A percentile compares a stretch with the other conserved stretches of the same genome.
Conservation (phyloP, 2,888 invertebrate species). For the Rhagonycha lutea region DNA sequence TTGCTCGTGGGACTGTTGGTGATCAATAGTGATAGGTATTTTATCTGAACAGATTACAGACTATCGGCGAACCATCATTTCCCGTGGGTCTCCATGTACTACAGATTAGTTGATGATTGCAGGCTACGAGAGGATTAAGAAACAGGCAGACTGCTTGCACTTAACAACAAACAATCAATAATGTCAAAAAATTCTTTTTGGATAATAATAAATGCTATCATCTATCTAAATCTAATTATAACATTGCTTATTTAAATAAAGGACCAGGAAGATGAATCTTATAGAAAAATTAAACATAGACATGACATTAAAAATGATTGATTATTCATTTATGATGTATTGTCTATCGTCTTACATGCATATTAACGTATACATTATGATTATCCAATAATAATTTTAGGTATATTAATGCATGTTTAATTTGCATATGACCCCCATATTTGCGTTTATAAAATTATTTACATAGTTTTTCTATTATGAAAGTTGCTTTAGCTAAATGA, state of each 20-base stretch:
- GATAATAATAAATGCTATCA: too few relatives aligned
- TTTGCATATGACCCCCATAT: background rate
- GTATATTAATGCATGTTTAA: background rate
- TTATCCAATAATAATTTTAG: background rate
- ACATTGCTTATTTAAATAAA: background rate
- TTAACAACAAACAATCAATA: background rate
- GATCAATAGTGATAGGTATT: conserved; percentile 28
- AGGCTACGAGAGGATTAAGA: conserved; percentile 9
- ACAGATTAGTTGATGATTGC: conserved; percentile 26
- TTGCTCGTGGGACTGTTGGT: conserved; percentile 23
- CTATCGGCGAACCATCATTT: conserved; percentile 27
- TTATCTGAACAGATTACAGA: conserved; percentile 28
- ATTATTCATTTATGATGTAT: background rate
- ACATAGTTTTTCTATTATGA: background rate
- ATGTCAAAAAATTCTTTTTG: background rate
- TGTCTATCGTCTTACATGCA: background rate
- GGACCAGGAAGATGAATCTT: background rate
- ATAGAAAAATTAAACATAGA: background rate
- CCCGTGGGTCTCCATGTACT: conserved; percentile 21
- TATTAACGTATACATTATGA: background rate
- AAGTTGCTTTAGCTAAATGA: background rate
- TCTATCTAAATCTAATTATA: background rate
- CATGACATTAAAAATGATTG: background rate
- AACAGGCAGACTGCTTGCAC: background rate
- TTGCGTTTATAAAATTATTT: background rate